phyloP scores from a whole-genome alignment of 2,888 invertebrate species.

The Drosophila tripunctata region DNA sequence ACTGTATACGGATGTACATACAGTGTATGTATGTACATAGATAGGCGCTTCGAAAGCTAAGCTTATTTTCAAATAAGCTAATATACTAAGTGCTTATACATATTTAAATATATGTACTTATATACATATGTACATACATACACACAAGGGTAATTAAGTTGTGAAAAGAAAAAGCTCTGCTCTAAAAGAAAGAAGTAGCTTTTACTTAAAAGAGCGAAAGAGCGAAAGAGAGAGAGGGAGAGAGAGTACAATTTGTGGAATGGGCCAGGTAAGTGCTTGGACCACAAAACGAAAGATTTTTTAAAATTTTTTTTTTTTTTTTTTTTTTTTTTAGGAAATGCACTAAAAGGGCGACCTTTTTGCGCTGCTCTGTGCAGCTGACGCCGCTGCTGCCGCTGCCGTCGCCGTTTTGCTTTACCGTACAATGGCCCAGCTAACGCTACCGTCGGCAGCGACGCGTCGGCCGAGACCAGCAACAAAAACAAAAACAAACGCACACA shows the following conservation, averaged over 20 bases:
- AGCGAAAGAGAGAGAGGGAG: conserved; percentile 4
- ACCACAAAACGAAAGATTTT: conserved; percentile 12
- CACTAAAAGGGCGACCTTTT: conserved; percentile 68
- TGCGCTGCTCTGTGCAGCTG: conserved; percentile 58
- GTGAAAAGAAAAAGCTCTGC: conserved; percentile 41
- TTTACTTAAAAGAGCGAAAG: conserved; percentile 4
- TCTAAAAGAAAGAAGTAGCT: conserved; percentile 21
- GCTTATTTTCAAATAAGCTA: no score
- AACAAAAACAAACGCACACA: conserved; percentile 23
- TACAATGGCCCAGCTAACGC: conserved; percentile 52
- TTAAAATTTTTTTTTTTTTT: conserved; percentile 23
- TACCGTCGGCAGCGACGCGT: conserved; percentile 13
- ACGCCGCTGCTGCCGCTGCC: conserved; percentile 10
- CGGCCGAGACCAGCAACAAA: conserved; percentile 26
- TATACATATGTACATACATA: neutral
- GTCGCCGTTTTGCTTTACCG: conserved; percentile 40
- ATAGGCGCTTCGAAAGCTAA: no score
- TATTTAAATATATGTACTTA: neutral
- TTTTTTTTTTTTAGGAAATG: conserved; percentile 54
- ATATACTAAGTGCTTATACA: neutral
- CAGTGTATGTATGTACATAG: no score
- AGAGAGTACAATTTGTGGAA: conserved; percentile 12
- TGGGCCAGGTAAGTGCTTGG: conserved; percentile 25
- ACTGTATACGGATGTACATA: no score
- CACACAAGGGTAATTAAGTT: neutral